Base-by-base conservation (phyloP, 2,888 invertebrate genomes). In the Chymomyza amoena region DNA sequence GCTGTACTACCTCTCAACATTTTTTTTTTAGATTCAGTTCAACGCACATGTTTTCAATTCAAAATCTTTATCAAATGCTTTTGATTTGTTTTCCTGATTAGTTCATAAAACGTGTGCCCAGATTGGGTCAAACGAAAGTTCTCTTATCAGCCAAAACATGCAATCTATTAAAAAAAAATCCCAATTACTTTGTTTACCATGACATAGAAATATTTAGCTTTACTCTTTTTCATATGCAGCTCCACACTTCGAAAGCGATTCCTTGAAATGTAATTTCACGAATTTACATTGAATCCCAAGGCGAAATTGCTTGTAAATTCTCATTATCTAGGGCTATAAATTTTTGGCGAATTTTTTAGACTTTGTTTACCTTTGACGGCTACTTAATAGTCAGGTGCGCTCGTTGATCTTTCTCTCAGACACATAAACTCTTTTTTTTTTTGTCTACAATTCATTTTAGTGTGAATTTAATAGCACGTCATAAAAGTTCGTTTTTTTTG, bases 341-440 rank as follows among this genome's bases (percentile, higher is more conserved):
- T 45, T 32, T 32, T 3, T 45, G 4, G 20, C 54, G 16, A 54
- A 18, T 54, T 54, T 54, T 54, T 54, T 16, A 54, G 15, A 54
- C 7, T 15, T 54, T 54, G 54, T 45, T 45, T 45, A 45, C 39
- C 67, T 74, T 76, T 66, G 73, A 75, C 76, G 79, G 67, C 61
- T 73, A 69, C 85, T 85, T 76, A 65, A 75, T 78, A 83, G 82
- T 85, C 87, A 83, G 82, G 87, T 83, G 87, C 74, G 20, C 39
- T 10, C 39, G 39, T 45, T 45, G 39, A 45, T 45, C 39, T 45
- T 45, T 45, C 39, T 45, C 39, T 13, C 39, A 36, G 9, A 36
- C 36, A 7, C 36, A 36, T 36, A 9, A 36, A 36, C 36, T 36
- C 36, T 36, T 36, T 6, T 36, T 36, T 20, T 20, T 20, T 25